These are phyloP conservation scores for Pelosia muscerda DNA, from an alignment of 2,888 invertebrate species.

Conservation along the genomic window DNA sequence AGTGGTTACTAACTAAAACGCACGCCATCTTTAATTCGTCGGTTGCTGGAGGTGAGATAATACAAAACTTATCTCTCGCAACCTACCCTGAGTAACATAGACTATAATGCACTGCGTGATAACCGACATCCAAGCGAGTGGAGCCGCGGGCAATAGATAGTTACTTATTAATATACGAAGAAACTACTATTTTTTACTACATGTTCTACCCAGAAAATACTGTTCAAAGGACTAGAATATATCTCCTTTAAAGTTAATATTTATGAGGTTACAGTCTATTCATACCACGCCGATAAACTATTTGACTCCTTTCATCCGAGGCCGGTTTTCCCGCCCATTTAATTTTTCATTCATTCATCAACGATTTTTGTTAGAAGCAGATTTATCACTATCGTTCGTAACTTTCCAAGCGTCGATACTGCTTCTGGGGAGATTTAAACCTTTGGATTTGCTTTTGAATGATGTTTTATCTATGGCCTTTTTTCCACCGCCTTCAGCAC, in stretches of 20 bases:
- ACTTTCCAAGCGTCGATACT: background rate
- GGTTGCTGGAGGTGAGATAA: too few relatives aligned
- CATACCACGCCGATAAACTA: slow-evolving; percentile 33
- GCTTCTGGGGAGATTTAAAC: background rate
- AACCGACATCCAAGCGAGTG: too few relatives aligned
- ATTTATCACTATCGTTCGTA: slow-evolving; percentile 33
- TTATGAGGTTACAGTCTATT: slow-evolving; percentile 20
- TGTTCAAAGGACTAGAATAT: background rate
- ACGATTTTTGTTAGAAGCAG: slow-evolving; percentile 24
- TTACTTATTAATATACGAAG: too few relatives aligned
- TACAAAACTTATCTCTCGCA: too few relatives aligned
- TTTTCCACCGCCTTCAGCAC: too few relatives aligned
- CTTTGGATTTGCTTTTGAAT: background rate
- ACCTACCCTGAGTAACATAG: too few relatives aligned
- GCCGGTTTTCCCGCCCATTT: slow-evolving; percentile 27
- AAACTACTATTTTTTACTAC: background rate
- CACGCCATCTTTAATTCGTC: too few relatives aligned
- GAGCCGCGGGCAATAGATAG: too few relatives aligned
- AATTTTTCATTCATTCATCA: slow-evolving; percentile 37
- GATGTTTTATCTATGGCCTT: background rate
- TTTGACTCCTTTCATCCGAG: slow-evolving; percentile 29
- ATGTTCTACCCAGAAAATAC: background rate
- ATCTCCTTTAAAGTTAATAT: slow-evolving; percentile 9
- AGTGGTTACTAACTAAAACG: too few relatives aligned
- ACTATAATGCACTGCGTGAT: too few relatives aligned